Conservation (phyloP, 1,140 invertebrate species). For the Papilio machaon region DNA sequence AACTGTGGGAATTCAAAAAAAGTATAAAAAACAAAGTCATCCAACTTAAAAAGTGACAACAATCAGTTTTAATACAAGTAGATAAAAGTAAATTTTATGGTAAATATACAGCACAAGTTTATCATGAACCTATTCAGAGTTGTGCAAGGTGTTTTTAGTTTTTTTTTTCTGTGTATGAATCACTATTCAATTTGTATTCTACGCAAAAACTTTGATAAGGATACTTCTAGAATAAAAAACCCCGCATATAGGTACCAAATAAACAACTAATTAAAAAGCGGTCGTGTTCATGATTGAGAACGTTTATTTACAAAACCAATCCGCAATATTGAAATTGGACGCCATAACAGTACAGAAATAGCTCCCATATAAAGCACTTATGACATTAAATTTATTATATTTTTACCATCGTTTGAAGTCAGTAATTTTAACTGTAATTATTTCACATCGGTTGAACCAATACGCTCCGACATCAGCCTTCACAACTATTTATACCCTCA, state of each 20-base stretch:
- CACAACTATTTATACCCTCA: conserved; percentile 27
- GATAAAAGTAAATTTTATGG: no score
- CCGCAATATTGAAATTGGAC: not conserved
- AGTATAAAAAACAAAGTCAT: no score
- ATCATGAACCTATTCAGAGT: not conserved
- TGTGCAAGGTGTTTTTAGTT: no score
- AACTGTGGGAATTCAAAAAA: no score
- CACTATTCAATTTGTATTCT: no score
- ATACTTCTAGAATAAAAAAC: no score
- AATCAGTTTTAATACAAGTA: no score
- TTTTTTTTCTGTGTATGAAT: no score
- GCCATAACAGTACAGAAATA: not conserved
- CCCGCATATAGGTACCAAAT: no score
- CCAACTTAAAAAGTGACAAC: no score
- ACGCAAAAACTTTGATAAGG: no score
- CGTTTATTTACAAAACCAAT: not conserved
- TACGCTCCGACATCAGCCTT: not conserved
- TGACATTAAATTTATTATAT: not conserved
- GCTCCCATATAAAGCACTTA: not conserved
- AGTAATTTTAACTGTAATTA: not conserved
- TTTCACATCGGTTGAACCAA: conserved; percentile 8
- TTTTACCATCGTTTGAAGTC: not conserved
- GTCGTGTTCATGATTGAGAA: not conserved
- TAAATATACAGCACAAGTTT: no score
- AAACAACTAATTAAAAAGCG: not conserved